Conservation (phyloP, 2,113 vertebrate genomes). For the Petroica traversi region DNA sequence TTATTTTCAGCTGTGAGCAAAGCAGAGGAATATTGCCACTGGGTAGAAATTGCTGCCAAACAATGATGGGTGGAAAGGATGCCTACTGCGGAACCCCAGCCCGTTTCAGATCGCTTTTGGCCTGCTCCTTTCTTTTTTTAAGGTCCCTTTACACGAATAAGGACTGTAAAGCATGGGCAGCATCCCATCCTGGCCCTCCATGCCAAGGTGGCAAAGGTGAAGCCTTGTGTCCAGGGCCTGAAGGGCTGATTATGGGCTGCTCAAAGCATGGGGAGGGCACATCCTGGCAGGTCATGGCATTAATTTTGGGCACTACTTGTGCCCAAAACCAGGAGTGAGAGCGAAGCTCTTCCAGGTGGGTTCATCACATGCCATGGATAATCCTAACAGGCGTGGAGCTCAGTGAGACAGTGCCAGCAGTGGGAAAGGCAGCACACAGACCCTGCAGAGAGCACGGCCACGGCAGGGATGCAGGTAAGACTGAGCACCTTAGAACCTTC, state of each 20-base stretch:
- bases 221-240: background rate
- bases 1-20: conserved; percentile 52
- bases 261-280: background rate
- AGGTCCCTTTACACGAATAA: background rate
- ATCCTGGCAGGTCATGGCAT: background rate
- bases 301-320: background rate
- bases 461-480: background rate
- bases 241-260: background rate
- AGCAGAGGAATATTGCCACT: conserved; percentile 13
- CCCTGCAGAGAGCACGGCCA: background rate
- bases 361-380: fast-evolving
- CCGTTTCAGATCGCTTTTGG: conserved; percentile 2
- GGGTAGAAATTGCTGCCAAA: conserved; percentile 27
- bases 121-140: background rate
- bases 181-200: background rate
- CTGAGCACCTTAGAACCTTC: background rate
- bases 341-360: background rate
- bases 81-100: background rate
- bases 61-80: background rate
- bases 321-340: background rate
- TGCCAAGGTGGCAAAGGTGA: background rate
- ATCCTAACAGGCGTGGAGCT: background rate
- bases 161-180: background rate
- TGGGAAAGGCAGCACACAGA: background rate
- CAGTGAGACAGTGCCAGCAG: fast-evolving